Percentiles rank a stretch among this genome's conserved stretches.
phyloP scores from a whole-genome alignment of 2,888 invertebrate species.

The Cosmia pyralina region DNA sequence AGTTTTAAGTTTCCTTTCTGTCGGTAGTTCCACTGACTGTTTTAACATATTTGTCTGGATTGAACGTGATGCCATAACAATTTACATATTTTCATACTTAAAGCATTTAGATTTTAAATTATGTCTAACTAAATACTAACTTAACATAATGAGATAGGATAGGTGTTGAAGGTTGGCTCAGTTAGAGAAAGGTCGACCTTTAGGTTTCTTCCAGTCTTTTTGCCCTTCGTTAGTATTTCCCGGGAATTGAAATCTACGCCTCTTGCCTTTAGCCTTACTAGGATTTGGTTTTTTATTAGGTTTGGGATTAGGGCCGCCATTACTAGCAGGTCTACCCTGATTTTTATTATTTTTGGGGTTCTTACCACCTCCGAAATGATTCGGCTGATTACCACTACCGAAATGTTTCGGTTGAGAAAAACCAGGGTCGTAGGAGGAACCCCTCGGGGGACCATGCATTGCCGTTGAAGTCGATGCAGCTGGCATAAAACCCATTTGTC shows the following conservation, averaged over 20 bases:
- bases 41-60: neutral
- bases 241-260: neutral
- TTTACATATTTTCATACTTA: neutral
- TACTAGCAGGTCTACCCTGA: neutral
- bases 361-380: constrained; percentile 4
- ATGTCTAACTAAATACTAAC: constrained; percentile 7
- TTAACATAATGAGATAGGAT: constrained; percentile 4
- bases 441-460: neutral
- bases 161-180: neutral
- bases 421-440: neutral
- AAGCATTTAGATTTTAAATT: neutral
- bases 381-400: neutral
- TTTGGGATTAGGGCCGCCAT: neutral
- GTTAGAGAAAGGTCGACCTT: neutral
- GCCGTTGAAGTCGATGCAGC: neutral
- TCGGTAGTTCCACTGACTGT: neutral
- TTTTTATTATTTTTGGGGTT: neutral
- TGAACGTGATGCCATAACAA: neutral
- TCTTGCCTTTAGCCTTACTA: neutral
- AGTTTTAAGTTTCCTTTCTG: neutral
- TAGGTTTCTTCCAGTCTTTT: neutral
- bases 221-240: neutral
- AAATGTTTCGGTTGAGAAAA: constrained; percentile 14
- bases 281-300: neutral
- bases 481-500: neutral